Base-by-base conservation (phyloP, 2,888 invertebrate genomes). In the Oasisia sp. region DNA sequence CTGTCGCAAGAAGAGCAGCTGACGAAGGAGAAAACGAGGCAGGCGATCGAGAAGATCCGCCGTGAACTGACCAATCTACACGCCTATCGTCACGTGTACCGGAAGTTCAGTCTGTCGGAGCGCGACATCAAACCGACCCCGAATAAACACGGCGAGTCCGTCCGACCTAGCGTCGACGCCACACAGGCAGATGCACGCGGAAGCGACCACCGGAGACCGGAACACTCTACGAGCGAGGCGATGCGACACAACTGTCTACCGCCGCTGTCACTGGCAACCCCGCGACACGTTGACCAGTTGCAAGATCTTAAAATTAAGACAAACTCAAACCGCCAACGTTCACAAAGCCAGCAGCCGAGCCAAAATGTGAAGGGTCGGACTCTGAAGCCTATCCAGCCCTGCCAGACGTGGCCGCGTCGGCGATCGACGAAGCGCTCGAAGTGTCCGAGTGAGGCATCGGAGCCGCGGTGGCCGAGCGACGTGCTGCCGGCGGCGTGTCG, bases 41-140 rank as follows among this genome's bases (percentile, higher is more conserved):
- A 74, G 74, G 74, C 74, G 74, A 74, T 74, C n/a, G 74, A n/a
- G 74, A 74, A 74, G 27, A 74, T 74, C 27, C 74, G 74, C 74
- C 7, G n/a, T 74, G 74, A 74, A n/a, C 74, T 74, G 74, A 74
- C 27, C 27, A 74, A 2, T 19, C 74, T 74, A 19, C 74, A 27
- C 74, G 74, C 74, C 74, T 74, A 74, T 74, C 74, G 74, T 74
- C 74, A 74, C 27, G 74, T 74, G 27, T 74, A 74, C 74, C 19
- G 74, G 74, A 74, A 74, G 74, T 74, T 74, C n/a, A 74, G 74
- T 74, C 74, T 27, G 19, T 74, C 27, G 19, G 74, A 74, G 74
- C 74, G 19, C 74, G 74, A 74, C 74, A 74, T 19, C n/a, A 7
- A 74, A 74, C 27, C 74, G 74, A 19, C 7, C 4, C 19, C 3